Evolutionary conservation across 2,888 invertebrate species (phyloP), one percentile per base, ranked within the genome.

Genomic region (Amblyjoppa proteus): DNA sequence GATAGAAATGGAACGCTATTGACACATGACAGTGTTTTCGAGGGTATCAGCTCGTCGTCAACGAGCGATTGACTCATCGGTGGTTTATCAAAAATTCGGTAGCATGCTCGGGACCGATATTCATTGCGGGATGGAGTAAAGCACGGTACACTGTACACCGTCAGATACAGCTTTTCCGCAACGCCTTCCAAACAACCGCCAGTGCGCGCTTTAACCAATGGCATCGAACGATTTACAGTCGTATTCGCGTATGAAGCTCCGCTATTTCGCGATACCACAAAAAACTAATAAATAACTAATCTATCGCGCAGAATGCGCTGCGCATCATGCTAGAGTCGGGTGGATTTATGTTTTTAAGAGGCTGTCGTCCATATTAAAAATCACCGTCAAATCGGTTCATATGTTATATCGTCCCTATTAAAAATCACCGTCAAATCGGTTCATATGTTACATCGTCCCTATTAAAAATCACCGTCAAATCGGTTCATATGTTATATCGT

Each of bases 1-100:
- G 9, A 56, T 9, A 25, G 9, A 11, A 53, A 34, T 68, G 51
- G 31, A 4, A 51, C 16, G 5, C 34, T 7, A 61, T 31, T n/a
- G 11, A 61, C 13, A 61, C 13, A 31, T 0, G 31, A 61, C 6
- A 11, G 28, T 61, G 13, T 61, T 28, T 28, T 61, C 13, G 13
- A 31, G 6, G 13, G 16, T 25, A 56, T 13, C 34, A 68, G 73
- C 73, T 56, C 11, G 49, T 3, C 28, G 66, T 51, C 66, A 49
- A 38, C 66, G 58, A 58, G 45, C 75, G 80, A 87, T 87, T 75
- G 83, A 83, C 56, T 80, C 56, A 25, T 13, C 53, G 61, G 51
- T 77, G 69, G 74, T 75, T 87, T 78, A 87, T 83, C 75, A 78
- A 81, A 74, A 81, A 83, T 87, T 85, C 81, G 56, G 25, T 64